Percentiles rank a stretch among this genome's conserved stretches.
phyloP scores from a whole-genome alignment of 2,888 invertebrate species.

The Dioctria rufipes region DNA sequence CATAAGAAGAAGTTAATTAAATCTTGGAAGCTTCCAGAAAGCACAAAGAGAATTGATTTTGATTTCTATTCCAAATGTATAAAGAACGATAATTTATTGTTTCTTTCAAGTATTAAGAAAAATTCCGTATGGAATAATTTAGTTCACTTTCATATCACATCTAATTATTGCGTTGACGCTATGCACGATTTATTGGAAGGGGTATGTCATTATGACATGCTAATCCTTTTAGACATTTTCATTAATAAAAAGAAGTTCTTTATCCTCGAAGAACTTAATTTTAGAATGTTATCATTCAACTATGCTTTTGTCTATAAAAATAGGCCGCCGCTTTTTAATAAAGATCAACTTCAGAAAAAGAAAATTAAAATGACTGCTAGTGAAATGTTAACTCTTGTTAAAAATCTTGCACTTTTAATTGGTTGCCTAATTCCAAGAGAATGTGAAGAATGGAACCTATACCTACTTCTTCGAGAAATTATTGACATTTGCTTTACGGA shows the following conservation, averaged over 20 bases:
- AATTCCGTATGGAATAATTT: constrained; percentile 35
- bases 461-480: constrained; percentile 47
- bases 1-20: neutral
- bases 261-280: constrained; percentile 43
- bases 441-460: constrained; percentile 34
- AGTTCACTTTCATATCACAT: constrained; percentile 40
- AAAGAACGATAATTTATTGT: too few species aligned
- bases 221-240: constrained; percentile 23
- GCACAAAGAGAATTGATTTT: neutral
- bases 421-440: constrained; percentile 24
- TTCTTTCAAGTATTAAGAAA: constrained; percentile 31
- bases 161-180: constrained; percentile 42
- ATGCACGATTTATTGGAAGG: constrained; percentile 55
- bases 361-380: constrained; percentile 46
- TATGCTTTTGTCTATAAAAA: too few species aligned
- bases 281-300: constrained; percentile 37
- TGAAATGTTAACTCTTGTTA: constrained; percentile 43
- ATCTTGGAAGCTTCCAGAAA: neutral
- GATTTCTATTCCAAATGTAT: neutral
- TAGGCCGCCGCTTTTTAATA: neutral
- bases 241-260: constrained; percentile 6
- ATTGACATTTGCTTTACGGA: constrained; percentile 33
- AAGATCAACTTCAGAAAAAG: constrained; percentile 4
- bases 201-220: constrained; percentile 46
- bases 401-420: constrained; percentile 38